Evolutionary conservation across 2,113 vertebrate genomes (phyloP).

Genomic region (Carlito syrichta): DNA sequence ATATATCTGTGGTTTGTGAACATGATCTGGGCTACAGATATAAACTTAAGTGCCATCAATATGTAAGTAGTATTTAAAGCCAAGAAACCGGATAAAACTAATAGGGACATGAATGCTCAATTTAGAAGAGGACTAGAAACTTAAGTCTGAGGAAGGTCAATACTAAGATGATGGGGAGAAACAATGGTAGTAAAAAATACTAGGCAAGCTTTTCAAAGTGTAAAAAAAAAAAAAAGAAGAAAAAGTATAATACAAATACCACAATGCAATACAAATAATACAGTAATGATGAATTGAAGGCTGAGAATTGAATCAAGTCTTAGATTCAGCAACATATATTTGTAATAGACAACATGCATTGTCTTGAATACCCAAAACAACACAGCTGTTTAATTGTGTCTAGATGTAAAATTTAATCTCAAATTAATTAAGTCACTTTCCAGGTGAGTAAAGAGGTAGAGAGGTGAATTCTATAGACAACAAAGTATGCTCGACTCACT

Average conservation of each 20-base stretch:
- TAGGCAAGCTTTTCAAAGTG: too few relatives aligned
- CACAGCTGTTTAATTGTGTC: neutral
- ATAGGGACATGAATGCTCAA: neutral
- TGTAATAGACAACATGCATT: neutral
- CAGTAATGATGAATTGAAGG: neutral
- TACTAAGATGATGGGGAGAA: neutral
- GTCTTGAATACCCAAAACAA: neutral
- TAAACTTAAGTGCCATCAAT: neutral
- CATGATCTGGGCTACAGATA: neutral
- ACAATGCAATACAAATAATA: too few relatives aligned
- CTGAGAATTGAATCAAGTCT: neutral
- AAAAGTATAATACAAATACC: too few relatives aligned
- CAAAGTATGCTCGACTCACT: neutral
- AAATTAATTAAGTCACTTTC: neutral
- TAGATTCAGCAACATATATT: neutral
- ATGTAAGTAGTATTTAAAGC: neutral
- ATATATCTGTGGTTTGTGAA: neutral
- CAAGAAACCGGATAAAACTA: neutral
- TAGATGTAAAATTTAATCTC: neutral
- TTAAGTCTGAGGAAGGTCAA: neutral
- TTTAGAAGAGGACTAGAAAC: neutral
- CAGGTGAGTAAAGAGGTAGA: neutral
- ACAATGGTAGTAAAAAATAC: too few relatives aligned
- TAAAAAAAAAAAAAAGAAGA: neutral
- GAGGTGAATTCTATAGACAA: neutral